phyloP scores from a whole-genome alignment of 2,113 vertebrate genomes.

The Daphoenositta chrysoptera region DNA sequence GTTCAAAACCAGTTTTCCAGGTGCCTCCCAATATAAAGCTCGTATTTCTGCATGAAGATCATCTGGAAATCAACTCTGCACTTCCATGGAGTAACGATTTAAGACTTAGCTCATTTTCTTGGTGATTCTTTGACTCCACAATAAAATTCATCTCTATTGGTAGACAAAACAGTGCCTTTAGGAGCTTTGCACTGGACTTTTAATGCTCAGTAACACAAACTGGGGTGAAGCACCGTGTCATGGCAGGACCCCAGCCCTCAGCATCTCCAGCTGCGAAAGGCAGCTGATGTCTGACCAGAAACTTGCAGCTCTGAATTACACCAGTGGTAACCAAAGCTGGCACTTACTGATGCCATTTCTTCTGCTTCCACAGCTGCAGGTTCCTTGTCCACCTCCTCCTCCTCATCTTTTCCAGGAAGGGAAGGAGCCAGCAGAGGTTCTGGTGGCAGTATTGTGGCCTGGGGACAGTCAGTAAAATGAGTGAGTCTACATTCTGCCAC shows the following conservation, averaged over 20 bases:
- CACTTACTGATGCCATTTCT: slow-evolving; percentile 93
- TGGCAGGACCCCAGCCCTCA: neutral
- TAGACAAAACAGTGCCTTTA: no score
- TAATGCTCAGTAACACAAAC: no score
- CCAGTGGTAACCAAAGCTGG: neutral
- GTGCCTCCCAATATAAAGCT: no score
- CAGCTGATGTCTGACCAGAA: neutral
- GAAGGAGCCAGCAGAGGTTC: slow-evolving; percentile 86
- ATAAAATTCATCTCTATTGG: no score
- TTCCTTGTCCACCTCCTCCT: slow-evolving; percentile 85
- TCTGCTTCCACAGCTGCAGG: slow-evolving; percentile 86
- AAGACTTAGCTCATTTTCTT: no score
- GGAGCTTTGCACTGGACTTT: no score
- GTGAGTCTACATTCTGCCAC: neutral
- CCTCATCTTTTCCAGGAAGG: slow-evolving; percentile 85
- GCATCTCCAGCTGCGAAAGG: neutral
- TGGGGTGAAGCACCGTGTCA: neutral
- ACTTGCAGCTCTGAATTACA: neutral
- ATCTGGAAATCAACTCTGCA: no score
- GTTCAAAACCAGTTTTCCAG: neutral
- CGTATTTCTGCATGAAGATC: no score
- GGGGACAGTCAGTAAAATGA: neutral
- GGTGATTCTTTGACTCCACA: no score
- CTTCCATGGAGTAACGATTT: no score
- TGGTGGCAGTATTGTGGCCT: slow-evolving; percentile 86